Evolutionary conservation across 2,888 invertebrate species (phyloP), one percentile per base, ranked within the genome.

Genomic region (Hymenopus coronatus): DNA sequence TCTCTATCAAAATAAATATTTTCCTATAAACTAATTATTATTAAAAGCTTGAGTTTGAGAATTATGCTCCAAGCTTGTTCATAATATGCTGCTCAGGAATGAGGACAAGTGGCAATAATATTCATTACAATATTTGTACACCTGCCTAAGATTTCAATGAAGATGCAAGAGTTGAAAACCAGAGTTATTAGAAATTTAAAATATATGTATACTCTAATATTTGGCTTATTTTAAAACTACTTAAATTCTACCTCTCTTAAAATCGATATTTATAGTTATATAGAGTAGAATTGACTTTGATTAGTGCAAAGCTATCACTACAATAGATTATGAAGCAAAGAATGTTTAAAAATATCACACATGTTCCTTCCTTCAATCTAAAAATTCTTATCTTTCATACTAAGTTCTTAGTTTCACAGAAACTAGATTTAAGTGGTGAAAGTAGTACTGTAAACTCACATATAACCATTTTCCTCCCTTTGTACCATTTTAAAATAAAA

Each of bases 271-370:
- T 12, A 40, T 40, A 70, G 54, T 70, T 70, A 14, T 70, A 70
- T 70, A 70, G 54, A 70, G 46, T 81, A 86, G 86, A 86, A 86
- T 86, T 86, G 86, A 86, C 86, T 86, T 86, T 28, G 28, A 4
- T 81, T 30, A 81, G 30, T 70, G 54, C 54, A 70, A 70, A 70
- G 54, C 54, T 70, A 70, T 70, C 54, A 70, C 54, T 70, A 70
- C 54, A 70, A 70, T 70, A 70, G 54, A 40, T 70, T 20, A 70
- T 70, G 54, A 70, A 70, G 54, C 54, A 70, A 70, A 70, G 54
- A 70, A 70, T 70, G 27, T 27, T 46, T 46, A 85, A 85, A 85
- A 85, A 85, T 46, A 85, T 85, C 85, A 85, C 85, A 85, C 85
- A 85, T 84, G 84, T 85, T 85, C 33, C 27, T 85, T 54, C 8